Evolutionary conservation across 2,888 invertebrate genomes (phyloP), one percentile per base, ranked within the genome.

Genomic region (Agriopis leucophaearia): DNA sequence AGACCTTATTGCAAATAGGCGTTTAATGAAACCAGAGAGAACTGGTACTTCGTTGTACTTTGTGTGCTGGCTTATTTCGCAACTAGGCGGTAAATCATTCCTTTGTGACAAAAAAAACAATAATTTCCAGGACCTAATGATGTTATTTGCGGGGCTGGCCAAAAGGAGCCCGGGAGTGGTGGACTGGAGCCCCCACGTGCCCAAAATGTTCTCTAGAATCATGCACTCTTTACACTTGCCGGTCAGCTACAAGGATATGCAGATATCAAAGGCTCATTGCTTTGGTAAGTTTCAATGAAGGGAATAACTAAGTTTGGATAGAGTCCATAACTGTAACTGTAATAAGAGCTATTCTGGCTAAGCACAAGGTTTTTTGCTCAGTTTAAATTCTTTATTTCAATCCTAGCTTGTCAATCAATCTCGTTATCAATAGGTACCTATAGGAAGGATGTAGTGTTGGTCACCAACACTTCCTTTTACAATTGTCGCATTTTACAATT

Each of bases 161-260:
- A 94, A 94, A 76, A 93, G 95, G 76, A 97, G 96, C 86, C 96
- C 97, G 61, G 98, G 98, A 0, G 96, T 96, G 61, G 96, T 99
- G 51, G 96, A 99, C 85, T 99, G 98, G 98, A 96, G 96, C 70
- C 97, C 97, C 0, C 95, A 98, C 82, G 95, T 98, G 60, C 96
- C 98, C 0, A 89, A 95, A 64, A 96, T 97, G 95, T 97, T 97
- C 81, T 95, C 95, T 12, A 94, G 96, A 84, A 96, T 95, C 83
- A 88, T 97, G 70, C 95, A 96, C 73, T 96, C 96, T 47, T 95
- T 98, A 62, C 96, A 96, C 81, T 91, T 98, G 60, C 98, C 98
- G 0, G 97, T 98, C 63, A 95, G 95, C 70, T 96, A 96, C 82
- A 96, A 96, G 80, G 95, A 96, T 70, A 94, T 94, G 81, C 95